Evolutionary conservation across 2,888 invertebrate genomes (phyloP).

Genomic region (Prosopocoilus inquinatus): DNA sequence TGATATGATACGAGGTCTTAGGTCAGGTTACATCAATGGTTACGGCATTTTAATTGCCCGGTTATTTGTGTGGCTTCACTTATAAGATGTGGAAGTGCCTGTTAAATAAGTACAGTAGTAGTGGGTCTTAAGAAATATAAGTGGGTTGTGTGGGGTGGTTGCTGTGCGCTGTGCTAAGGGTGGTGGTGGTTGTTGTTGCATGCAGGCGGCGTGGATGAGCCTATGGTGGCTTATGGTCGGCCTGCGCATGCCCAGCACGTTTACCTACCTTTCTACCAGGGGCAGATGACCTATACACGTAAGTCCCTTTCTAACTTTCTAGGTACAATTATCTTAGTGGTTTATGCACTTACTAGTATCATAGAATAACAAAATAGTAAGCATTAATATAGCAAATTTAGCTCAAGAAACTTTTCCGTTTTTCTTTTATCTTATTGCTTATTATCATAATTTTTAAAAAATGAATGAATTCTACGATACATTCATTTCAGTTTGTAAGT

Average conservation of each 20-base stretch:
- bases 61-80: background rate
- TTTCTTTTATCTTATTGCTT: too few species aligned
- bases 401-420: too few species aligned
- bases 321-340: background rate
- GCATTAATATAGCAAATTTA: too few species aligned
- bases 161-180: constrained; percentile 19
- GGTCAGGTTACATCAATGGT: background rate
- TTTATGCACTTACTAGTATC: background rate
- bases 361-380: too few species aligned
- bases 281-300: constrained; percentile 76
- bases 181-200: constrained; percentile 43
- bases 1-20: background rate
- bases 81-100: background rate
- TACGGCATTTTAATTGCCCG: background rate
- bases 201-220: constrained; percentile 51
- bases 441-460: too few species aligned
- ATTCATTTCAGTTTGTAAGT: too few species aligned
- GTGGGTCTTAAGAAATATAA: constrained; percentile 6
- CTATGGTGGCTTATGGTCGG: constrained; percentile 59
- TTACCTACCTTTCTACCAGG: constrained; percentile 82
- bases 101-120: background rate
- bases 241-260: constrained; percentile 77
- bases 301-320: constrained; percentile 53
- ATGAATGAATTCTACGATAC: too few species aligned
- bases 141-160: constrained; percentile 1